Conservation (phyloP, 2,113 vertebrate genomes). For the Plectropomus leopardus region DNA sequence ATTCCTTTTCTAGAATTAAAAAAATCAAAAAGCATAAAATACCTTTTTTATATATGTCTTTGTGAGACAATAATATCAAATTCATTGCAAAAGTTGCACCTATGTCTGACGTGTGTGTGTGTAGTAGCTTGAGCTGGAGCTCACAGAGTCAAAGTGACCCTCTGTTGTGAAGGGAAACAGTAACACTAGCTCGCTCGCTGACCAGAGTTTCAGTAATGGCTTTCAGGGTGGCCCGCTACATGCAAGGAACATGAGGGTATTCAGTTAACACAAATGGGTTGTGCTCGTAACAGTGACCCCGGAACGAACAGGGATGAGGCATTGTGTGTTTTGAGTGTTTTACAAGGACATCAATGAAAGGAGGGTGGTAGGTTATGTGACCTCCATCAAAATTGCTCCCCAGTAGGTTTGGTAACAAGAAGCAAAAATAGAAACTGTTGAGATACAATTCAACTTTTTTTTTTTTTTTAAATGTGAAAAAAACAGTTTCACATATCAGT, state of each 20-base stretch:
- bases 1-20: neutral
- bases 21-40: neutral
- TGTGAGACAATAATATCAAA: neutral
- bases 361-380: slow-evolving; percentile 57
- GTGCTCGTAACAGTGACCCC: slow-evolving; percentile 72
- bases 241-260: slow-evolving; percentile 76
- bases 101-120: slow-evolving; percentile 19
- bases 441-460: neutral
- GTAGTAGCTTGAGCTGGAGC: slow-evolving; percentile 10
- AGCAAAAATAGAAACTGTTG: neutral
- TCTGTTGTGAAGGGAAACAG: slow-evolving; percentile 47
- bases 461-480: neutral
- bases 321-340: slow-evolving; percentile 82
- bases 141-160: slow-evolving; percentile 33
- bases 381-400: slow-evolving; percentile 52
- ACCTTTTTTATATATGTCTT: neutral
- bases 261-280: slow-evolving; percentile 83
- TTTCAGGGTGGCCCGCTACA: slow-evolving; percentile 79
- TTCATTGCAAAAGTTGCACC: neutral
- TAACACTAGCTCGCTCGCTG: slow-evolving; percentile 45
- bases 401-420: slow-evolving; percentile 20
- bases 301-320: slow-evolving; percentile 72
- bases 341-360: slow-evolving; percentile 75
- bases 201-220: slow-evolving; percentile 66
- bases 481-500: neutral